Base-by-base conservation (phyloP, 2,888 invertebrate genomes). In the Timema podura region DNA sequence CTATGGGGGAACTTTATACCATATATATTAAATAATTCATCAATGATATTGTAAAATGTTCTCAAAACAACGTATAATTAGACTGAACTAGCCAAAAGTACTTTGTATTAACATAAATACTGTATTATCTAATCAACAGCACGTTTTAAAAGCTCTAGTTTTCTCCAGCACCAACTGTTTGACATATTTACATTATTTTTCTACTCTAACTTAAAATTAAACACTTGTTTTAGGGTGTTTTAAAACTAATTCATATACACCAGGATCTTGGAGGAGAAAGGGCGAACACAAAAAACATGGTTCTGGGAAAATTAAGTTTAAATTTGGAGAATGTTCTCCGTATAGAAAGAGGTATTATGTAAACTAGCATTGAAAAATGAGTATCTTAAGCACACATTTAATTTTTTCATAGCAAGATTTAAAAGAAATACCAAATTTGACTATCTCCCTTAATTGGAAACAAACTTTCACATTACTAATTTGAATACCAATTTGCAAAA, bases 241-340 rank as follows among this genome's bases (percentile, higher is more conserved):
- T n/a, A n/a, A n/a, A n/a, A n/a, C n/a, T n/a, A n/a, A n/a, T 49
- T 9, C 49, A 9, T 9, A 49, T 57, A 57, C 7, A 7, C 16
- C 54, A 13, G 61, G 16, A 61, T 9, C 44, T 16, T 2, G 61
- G 61, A n/a, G 6, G 61, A 61, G 61, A 30, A 61, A 61, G 61
- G 44, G 44, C 44, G 30, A 61, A 61, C 5, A 6, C 13, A 45
- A 61, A 61, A 61, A 61, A 30, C 11, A n/a, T 2, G 54, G n/a
- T 15, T 54, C 1, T 61, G 30, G 61, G 7, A 0, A 61, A 61
- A 61, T 16, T 8, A 13, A 8, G 30, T 61, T 16, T n/a, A 61
- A 61, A 16, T 8, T 13, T 61, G 11, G 61, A 1, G 3, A 61
- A 0, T 2, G 6, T 45, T 61, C 2, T 61, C 5, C 10, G 8